Base-by-base conservation (phyloP, 2,113 vertebrate species). In the Hippocampus guttulatus region DNA sequence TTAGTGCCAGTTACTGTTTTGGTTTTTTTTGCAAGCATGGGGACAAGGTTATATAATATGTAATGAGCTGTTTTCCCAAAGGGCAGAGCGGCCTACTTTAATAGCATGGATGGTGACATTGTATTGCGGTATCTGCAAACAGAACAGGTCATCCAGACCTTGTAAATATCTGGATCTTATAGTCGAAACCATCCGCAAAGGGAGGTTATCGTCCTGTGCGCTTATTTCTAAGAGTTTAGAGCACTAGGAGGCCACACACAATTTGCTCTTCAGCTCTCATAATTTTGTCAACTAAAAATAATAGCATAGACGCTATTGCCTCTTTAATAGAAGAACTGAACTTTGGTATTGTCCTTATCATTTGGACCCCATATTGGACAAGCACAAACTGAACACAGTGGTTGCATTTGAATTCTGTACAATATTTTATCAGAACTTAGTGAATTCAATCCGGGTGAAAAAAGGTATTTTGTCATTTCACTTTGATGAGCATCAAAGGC, bases 81-180 rank as follows among this genome's bases (percentile, higher is more conserved):
- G 60, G 66, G 10, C 70, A 63, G 12, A 20, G 7, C n/a, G 61
- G 6, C 15, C 41, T 73, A 85, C 77, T 81, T 77, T 73, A 61
- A 71, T 47, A 68, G 73, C 69, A 66, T 67, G 43, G 64, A 23
- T 2, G 8, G 69, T 74, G 80, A 82, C 81, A 70, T 30, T 30
- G 14, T 16, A 15, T 60, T 60, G 33, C 60, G 62, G 54, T 63
- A 66, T 78, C 55, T 58, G 79, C 82, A 88, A 86, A 86, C 81
- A 86, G 12, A 70, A 60, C 67, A 67, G 85, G 85, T 85, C 79
- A 78, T 1, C 33, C 69, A 80, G 83, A 75, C 84, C 80, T 76
- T 70, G 77, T 69, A 81, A 82, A 87, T 67, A 80, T 47, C 25
- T 1, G 12, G 65, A 68, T 71, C 27, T 66, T 71, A 58, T 66